Conservation (phyloP, 2,797 vertebrate species). For the Florisuga fusca region DNA sequence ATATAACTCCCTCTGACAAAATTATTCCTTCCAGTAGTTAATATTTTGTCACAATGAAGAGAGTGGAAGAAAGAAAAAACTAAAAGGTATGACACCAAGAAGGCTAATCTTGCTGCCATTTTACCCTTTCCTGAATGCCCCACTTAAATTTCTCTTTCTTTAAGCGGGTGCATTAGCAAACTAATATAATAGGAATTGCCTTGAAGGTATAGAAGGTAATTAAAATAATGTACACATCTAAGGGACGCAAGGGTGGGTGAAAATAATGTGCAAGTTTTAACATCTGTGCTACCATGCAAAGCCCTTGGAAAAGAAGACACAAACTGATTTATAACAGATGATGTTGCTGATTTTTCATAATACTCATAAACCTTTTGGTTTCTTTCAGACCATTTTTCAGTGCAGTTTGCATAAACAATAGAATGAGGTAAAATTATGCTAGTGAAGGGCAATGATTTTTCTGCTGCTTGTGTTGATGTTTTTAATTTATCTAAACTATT, state of each 20-base stretch:
- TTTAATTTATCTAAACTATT: neutral
- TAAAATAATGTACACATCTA: constrained; percentile 23
- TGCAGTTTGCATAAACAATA: neutral
- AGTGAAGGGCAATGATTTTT: neutral
- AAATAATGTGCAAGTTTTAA: neutral
- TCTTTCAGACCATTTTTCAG: neutral
- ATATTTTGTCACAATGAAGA: constrained; percentile 8
- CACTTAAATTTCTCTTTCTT: neutral
- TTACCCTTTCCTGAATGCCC: neutral
- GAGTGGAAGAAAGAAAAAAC: neutral
- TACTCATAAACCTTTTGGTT: neutral
- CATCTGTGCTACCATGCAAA: neutral
- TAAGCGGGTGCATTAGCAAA: constrained; percentile 6
- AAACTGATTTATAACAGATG: constrained; percentile 1
- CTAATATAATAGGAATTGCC: neutral
- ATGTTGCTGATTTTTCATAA: neutral
- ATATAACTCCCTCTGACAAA: constrained; percentile 11
- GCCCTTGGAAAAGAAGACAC: constrained; percentile 4
- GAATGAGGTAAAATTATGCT: neutral
- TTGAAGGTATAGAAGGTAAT: constrained; percentile 35
- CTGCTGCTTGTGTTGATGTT: neutral
- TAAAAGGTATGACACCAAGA: neutral
- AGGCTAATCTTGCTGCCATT: neutral
- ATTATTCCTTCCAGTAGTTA: constrained; percentile 13
- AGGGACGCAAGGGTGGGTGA: neutral